Evolutionary conservation across 1,140 invertebrate species (phyloP), one percentile per base, ranked within the genome.

Genomic region (Drosophila funebris): DNA sequence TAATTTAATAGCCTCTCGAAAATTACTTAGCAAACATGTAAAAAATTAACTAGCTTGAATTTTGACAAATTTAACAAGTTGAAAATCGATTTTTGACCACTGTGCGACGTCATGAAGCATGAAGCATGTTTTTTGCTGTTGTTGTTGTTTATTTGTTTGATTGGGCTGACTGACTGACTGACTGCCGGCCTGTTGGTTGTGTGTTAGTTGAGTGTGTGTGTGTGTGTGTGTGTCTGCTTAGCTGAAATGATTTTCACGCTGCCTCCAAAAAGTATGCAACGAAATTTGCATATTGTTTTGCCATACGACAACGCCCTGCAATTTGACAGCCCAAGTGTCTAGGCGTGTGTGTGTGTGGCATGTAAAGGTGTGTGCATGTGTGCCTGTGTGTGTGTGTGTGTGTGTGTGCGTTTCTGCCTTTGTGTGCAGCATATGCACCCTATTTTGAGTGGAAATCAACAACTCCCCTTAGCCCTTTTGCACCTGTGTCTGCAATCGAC

Each of bases 231-330:
- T 52, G 71, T 64, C 78, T 78, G 82, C 69, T 76, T 79, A 83
- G 72, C 76, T 87, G 76, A 83, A 85, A 80, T 85, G 84, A 84
- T 88, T 87, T 87, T 82, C 78, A 87, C 83, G 84, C 84, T 89
- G 80, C 68, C 79, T 62, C 76, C 76, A 64, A 89, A 88, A 88
- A 88, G 84, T 84, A 85, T 90, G 84, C 84, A 89, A 77, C 73
- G 24, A 66, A 90, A 88, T 88, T 88, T 88, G 84, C 84, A 88
- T 88, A 84, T 88, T 88, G 84, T 90, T 88, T 90, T 89, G 80
- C 75, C 80, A 66, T 57, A 54, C 54, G 70, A 56, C 60, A 46
- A 41, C 63, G 39, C 53, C 79, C 58, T 33, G 72, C 75, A 74
- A 63, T 73, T 78, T 80, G 77, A 80, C 53, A 48, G 52, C 13